A percentile compares a stretch with the other conserved stretches of the same genome.
Evolutionary conservation across 2,113 vertebrate genomes (phyloP).

Genomic region (Grallaria varia): DNA sequence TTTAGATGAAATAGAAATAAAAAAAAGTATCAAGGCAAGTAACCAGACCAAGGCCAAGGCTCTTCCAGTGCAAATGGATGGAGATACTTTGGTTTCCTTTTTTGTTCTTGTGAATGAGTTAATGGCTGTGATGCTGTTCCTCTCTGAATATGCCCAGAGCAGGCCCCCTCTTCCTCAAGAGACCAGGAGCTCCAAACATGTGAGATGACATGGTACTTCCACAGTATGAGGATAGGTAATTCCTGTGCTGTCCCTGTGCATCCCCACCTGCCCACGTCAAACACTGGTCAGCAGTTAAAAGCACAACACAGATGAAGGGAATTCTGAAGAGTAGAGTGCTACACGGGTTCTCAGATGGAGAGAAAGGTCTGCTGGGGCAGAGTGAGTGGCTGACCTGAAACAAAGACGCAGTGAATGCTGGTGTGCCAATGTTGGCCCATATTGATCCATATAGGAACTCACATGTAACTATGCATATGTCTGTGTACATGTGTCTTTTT

Average conservation of each 20-base stretch:
- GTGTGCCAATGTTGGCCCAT: not conserved
- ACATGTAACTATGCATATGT: not conserved
- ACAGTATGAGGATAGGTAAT: not conserved
- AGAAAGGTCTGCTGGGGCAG: not conserved
- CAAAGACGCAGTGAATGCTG: not conserved
- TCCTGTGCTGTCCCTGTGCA: not conserved
- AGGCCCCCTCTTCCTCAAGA: not conserved
- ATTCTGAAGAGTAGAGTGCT: not conserved
- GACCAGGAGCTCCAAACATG: not conserved
- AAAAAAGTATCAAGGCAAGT: not conserved
- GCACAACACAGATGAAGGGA: not conserved
- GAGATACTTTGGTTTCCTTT: not conserved
- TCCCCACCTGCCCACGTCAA: not conserved
- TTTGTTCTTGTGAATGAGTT: not conserved
- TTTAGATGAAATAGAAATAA: not conserved
- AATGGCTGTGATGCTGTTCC: not conserved
- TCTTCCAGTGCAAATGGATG: not conserved
- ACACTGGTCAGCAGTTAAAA: not conserved
- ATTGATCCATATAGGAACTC: fast-evolving
- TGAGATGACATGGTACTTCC: fast-evolving
- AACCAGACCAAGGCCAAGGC: not conserved
- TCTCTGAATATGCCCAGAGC: fast-evolving
- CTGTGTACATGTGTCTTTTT: fast-evolving
- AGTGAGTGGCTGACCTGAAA: not conserved
- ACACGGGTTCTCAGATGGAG: not conserved